Conservation (phyloP, 2,888 invertebrate species). For the Incurvaria masculella region DNA sequence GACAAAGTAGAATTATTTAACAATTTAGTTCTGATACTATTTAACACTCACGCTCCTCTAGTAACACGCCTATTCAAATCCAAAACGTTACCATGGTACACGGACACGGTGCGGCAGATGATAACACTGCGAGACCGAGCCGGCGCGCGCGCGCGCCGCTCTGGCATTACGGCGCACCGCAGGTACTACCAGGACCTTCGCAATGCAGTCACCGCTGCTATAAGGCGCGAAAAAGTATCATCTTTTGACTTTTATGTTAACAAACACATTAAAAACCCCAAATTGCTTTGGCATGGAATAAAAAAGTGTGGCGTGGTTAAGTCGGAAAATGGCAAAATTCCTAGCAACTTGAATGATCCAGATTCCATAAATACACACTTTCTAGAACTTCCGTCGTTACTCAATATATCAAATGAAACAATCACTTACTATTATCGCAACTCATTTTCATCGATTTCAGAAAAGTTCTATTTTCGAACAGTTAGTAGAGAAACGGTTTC, state of each 20-base stretch:
- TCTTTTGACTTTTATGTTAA: constrained; percentile 12
- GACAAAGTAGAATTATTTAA: background rate
- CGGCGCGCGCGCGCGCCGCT: background rate
- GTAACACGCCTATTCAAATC: background rate
- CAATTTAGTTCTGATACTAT: background rate
- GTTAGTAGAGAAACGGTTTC: constrained; percentile 3
- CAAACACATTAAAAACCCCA: constrained; percentile 9
- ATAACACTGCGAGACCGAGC: background rate
- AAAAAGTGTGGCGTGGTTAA: constrained; percentile 1
- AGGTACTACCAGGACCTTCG: constrained; percentile 6
- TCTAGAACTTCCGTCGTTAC: background rate
- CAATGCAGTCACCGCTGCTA: constrained; percentile 9
- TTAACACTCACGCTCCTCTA: background rate
- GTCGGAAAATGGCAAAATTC: background rate
- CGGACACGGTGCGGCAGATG: background rate
- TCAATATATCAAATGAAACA: background rate
- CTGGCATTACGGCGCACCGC: background rate
- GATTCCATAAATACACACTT: constrained; percentile 4
- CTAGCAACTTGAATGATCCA: background rate
- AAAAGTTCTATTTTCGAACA: background rate
- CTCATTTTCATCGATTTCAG: background rate
- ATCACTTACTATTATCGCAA: background rate
- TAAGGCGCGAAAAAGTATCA: constrained; percentile 13
- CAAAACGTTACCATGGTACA: background rate
- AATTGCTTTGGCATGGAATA: constrained; percentile 8